A percentile compares a stretch with the other conserved stretches of the same genome.
Conservation (phyloP, 2,113 vertebrate species). For the Tragelaphus buxtoni region DNA sequence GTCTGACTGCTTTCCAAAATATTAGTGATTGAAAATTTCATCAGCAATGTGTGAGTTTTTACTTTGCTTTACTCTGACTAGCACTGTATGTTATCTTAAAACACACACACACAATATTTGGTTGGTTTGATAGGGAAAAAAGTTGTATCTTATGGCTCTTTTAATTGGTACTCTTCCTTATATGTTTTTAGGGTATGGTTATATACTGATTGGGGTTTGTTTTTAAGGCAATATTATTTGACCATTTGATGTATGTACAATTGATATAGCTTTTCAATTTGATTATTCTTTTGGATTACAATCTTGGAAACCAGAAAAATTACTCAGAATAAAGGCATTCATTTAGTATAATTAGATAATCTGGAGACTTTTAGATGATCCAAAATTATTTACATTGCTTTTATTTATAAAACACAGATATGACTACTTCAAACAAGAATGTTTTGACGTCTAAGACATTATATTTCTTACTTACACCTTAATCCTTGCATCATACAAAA, state of each 20-base stretch:
- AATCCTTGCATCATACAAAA: neutral
- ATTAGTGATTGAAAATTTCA: neutral
- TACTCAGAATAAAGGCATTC: neutral
- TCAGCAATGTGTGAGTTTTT: neutral
- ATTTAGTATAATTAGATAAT: neutral
- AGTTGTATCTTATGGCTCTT: neutral
- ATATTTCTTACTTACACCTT: neutral
- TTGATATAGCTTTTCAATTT: neutral
- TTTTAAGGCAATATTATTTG: neutral
- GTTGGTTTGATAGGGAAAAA: neutral
- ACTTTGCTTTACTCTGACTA: neutral
- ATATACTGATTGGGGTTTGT: neutral
- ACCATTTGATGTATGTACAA: neutral
- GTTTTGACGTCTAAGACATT: neutral
- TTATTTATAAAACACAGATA: neutral
- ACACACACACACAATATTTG: neutral
- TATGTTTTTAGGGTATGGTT: neutral
- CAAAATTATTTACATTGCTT: neutral
- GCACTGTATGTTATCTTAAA: neutral
- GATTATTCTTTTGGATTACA: neutral
- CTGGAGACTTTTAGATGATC: neutral
- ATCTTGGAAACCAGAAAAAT: neutral
- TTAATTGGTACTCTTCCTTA: neutral
- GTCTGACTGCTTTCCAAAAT: neutral
- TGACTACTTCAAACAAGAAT: neutral